Evolutionary conservation across 2,113 vertebrate genomes (phyloP), one percentile per base, ranked within the genome.

Genomic region (Pyrgilauda ruficollis): DNA sequence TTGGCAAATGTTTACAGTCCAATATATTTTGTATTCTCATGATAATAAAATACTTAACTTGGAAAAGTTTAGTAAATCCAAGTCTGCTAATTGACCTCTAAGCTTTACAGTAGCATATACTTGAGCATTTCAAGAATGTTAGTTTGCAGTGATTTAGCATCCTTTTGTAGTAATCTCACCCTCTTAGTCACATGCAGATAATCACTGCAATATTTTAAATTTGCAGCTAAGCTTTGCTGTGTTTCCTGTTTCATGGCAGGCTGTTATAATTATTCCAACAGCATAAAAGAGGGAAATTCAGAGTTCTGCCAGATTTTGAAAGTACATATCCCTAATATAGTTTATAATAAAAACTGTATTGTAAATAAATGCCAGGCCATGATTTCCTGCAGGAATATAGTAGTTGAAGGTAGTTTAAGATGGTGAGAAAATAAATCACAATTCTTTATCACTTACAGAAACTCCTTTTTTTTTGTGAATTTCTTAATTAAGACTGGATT

Each of bases 401-500:
- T 13, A 66, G 69, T 87, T 93, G 44, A 75, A 95, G 22, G 19
- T 90, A 15, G 63, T 95, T 97, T 86, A 70, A 93, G 94, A 47
- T 72, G 28, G 58, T 83, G 59, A 92, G 31, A 90, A 96, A 94
- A 94, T 41, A 84, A 88, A 63, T 83, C 66, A 72, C 22, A 73
- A 31, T 49, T 90, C 91, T 95, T 85, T 67, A 73, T 87, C 79
- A 74, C 75, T 79, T 86, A 18, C 26, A 89, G 53, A 67, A 95
- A 83, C 41, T 79, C 82, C 39, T 67, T 0, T 90, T 37, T 37
- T 96, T 93, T 59, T 50, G 13, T 86, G 75, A 52, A 56, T 84
- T 94, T 93, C 87, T 94, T 91, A 92, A 95, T 91, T 95, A 96
- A 84, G 86, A 37, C n/a, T 63, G 61, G 44, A 77, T 89, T 76